Percentiles rank a stretch among this genome's conserved stretches.
phyloP scores from a whole-genome alignment of 2,888 invertebrate species.

The Pyrgus malvae region DNA sequence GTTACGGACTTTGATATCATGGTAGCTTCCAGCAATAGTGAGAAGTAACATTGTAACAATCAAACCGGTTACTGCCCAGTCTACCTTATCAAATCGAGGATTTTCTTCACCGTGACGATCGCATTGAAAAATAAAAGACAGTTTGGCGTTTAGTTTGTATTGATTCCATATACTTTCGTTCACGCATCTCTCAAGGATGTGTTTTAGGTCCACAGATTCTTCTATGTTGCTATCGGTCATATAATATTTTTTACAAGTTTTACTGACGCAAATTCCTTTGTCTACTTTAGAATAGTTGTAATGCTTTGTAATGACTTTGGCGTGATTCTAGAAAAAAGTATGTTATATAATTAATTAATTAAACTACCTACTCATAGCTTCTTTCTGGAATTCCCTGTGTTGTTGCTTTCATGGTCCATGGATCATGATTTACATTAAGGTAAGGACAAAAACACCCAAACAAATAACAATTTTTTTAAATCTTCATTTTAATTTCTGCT shows the following conservation, averaged over 20 bases:
- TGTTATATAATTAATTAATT: no score
- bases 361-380: no score
- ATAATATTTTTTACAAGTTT: not conserved
- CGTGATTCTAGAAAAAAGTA: not conserved
- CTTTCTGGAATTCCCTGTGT: no score
- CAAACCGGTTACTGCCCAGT: not conserved
- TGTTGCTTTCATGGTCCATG: no score
- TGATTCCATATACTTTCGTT: not conserved
- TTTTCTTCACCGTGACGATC: not conserved
- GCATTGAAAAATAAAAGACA: not conserved
- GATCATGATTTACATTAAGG: no score
- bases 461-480: no score
- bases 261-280: not conserved
- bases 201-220: not conserved
- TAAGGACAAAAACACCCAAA: no score
- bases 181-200: not conserved
- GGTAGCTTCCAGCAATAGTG: not conserved
- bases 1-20: not conserved
- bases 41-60: not conserved
- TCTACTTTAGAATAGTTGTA: slow-evolving; percentile 1
- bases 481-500: no score
- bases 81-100: not conserved
- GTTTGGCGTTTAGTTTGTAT: not conserved
- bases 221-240: not conserved
- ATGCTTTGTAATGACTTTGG: not conserved